phyloP scores from a whole-genome alignment of 2,888 invertebrate genomes.

The Digitonthophagus gazella region DNA sequence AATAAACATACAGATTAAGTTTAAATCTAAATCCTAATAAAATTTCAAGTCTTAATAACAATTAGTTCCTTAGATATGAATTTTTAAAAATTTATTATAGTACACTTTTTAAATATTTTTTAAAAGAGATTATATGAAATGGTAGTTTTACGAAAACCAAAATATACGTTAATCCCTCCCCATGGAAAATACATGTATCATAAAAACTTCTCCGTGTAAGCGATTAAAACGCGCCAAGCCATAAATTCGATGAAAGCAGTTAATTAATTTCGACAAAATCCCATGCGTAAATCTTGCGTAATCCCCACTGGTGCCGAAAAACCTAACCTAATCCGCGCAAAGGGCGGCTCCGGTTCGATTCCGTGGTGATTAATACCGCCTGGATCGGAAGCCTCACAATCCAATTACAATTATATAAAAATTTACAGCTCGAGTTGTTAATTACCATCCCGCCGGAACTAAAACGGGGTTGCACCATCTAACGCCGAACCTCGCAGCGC shows the following conservation, averaged over 20 bases:
- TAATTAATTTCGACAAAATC: conserved; percentile 10
- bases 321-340: neutral
- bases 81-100: too few relatives aligned
- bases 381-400: neutral
- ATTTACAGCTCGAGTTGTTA: conserved; percentile 11
- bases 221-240: neutral
- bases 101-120: too few relatives aligned
- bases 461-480: neutral
- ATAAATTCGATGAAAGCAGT: neutral
- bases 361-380: neutral
- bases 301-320: neutral
- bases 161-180: neutral
- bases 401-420: conserved; percentile 18
- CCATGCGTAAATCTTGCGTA: neutral
- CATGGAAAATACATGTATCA: neutral
- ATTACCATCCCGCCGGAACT: neutral
- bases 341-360: neutral
- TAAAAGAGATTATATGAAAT: too few relatives aligned
- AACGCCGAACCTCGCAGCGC: neutral
- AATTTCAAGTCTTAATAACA: too few relatives aligned
- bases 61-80: too few relatives aligned
- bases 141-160: too few relatives aligned
- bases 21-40: too few relatives aligned
- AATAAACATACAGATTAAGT: too few relatives aligned
- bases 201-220: neutral